Evolutionary conservation across 2,888 invertebrate genomes (phyloP), one percentile per base, ranked within the genome.

Genomic region (Oegoconia quadripuncta): DNA sequence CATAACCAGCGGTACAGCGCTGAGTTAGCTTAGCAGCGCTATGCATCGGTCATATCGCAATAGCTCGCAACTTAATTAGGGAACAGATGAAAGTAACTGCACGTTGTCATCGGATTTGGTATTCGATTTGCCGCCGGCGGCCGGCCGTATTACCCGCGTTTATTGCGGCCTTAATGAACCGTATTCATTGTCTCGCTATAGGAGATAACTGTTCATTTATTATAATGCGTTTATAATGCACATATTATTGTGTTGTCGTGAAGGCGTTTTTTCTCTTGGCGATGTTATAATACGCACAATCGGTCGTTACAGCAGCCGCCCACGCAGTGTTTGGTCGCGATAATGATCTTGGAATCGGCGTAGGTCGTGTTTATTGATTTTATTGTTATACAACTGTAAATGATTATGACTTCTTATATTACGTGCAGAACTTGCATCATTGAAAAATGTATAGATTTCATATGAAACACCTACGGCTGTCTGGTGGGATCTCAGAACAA

Each of bases 331-430:
- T 61, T 57, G 65, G 59, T n/a, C n/a, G 47, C 71, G 75, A 77
- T 83, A 83, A 82, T 84, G 83, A 81, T 81, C 80, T 75, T 73
- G 70, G 68, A 70, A 68, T 69, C 69, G 54, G 74, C 76, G 83
- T 84, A 81, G 83, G 84, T 69, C 63, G 79, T 66, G 73, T 76
- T 79, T 79, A 78, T 77, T 73, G 65, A 60, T 59, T 66, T 68
- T 64, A 62, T 55, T 55, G 50, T 51, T 23, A 14, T 9, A 23
- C 5, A 8, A n/a, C 13, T 3, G 18, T 22, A 9, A 8, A 16
- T 30, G 16, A 30, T 15, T 13, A 30, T 30, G 25, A n/a, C n/a
- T 30, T 15, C 25, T 37, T 29, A 16, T 28, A 15, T n/a, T n/a
- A n/a, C n/a, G n/a, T n/a, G n/a, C n/a, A n/a, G n/a, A n/a, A n/a